phyloP scores from a whole-genome alignment of 2,113 vertebrate species.

The Aplodontia rufa region DNA sequence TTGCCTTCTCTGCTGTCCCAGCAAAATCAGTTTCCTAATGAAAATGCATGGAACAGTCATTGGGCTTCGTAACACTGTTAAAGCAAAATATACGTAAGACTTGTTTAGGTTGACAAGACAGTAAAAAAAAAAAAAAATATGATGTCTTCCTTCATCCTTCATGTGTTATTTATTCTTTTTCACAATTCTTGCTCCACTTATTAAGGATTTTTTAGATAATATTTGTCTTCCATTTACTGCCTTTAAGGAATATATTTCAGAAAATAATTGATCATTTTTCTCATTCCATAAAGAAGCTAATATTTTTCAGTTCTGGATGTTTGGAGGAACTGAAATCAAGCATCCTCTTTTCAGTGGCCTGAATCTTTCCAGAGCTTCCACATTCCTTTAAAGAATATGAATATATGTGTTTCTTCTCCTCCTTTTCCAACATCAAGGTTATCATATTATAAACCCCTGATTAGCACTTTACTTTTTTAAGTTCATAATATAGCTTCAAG shows the following conservation, averaged over 20 bases:
- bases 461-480: not conserved
- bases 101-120: slow-evolving; percentile 1
- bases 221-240: not conserved
- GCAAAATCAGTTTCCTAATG: slow-evolving; percentile 69
- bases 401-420: not conserved
- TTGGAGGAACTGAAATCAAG: not conserved
- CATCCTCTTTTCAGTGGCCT: not conserved
- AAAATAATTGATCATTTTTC: not conserved
- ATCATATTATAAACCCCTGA: not conserved
- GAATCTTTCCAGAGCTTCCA: not conserved
- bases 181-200: slow-evolving; percentile 22
- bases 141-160: not conserved
- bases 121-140: slow-evolving; percentile 24
- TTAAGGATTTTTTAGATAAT: not conserved
- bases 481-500: not conserved
- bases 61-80: not conserved
- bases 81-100: not conserved
- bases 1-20: slow-evolving; percentile 34
- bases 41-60: slow-evolving; percentile 54
- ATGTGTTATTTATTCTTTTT: slow-evolving; percentile 38
- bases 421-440: not conserved
- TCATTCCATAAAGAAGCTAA: not conserved
- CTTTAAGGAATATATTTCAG: not conserved
- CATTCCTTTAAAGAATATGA: not conserved
- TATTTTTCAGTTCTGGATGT: not conserved